Percentiles rank a stretch among this genome's conserved stretches.
Conservation (phyloP, 2,113 vertebrate genomes). For the Thermophis baileyi region DNA sequence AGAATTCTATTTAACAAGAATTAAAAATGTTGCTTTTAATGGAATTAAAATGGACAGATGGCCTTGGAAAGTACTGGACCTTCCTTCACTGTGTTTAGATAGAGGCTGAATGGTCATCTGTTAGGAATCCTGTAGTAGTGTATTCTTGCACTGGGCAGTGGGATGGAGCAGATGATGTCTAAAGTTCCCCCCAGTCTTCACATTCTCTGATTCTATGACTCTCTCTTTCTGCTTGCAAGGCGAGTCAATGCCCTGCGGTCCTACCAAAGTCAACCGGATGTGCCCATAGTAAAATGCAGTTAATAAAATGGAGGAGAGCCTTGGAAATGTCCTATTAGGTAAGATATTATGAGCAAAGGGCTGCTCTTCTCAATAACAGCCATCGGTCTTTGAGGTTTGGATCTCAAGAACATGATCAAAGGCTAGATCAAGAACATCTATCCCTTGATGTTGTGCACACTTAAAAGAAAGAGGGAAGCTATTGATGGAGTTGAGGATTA, state of each 20-base stretch:
- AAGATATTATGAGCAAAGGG: neutral
- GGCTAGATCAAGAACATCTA: neutral
- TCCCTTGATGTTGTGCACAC: neutral
- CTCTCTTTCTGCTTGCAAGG: neutral
- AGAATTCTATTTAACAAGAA: neutral
- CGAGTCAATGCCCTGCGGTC: neutral
- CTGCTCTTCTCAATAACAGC: neutral
- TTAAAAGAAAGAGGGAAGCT: neutral
- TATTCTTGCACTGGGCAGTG: neutral
- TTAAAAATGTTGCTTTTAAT: neutral
- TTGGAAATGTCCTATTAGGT: neutral
- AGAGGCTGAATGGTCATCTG: neutral
- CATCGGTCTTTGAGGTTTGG: neutral
- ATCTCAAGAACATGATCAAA: neutral
- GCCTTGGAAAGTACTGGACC: neutral
- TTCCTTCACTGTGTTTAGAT: neutral
- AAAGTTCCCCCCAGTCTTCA: neutral
- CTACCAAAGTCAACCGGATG: neutral
- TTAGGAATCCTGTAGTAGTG: neutral
- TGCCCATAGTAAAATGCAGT: neutral
- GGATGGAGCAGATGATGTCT: neutral
- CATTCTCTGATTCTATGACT: neutral
- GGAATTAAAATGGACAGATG: neutral
- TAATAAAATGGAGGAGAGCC: neutral
- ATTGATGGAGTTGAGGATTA: neutral